Evolutionary conservation across 2,888 invertebrate species (phyloP).

Genomic region (Ptychoptera contaminata): DNA sequence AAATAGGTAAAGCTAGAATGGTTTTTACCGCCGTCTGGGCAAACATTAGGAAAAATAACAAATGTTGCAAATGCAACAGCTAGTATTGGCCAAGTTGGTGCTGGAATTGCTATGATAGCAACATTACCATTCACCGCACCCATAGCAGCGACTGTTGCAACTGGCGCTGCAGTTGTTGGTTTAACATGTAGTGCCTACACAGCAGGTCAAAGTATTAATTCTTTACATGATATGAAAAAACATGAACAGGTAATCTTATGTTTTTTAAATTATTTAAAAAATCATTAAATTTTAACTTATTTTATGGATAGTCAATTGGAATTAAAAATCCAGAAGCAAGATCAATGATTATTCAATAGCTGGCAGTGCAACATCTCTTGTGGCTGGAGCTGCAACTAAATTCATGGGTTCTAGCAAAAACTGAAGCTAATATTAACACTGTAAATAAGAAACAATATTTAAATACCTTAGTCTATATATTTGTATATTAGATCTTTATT

Average conservation of each 20-base stretch:
- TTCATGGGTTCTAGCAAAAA: conserved; percentile 16
- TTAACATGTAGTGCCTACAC: conserved; percentile 14
- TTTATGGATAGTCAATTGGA: no score
- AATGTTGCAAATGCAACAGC: conserved; percentile 10
- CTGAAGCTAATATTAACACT: conserved; percentile 11
- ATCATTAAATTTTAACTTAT: no score
- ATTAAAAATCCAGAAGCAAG: conserved; percentile 18
- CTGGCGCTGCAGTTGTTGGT: conserved; percentile 15
- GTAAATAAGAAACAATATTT: conserved; percentile 7
- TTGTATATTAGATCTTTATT: no score
- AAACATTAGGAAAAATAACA: neutral
- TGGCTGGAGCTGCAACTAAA: conserved; percentile 19
- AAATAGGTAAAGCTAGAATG: conserved; percentile 3
- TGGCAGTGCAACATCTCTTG: conserved; percentile 18
- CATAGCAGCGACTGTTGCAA: no score
- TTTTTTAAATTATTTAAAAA: neutral
- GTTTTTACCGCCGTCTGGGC: neutral
- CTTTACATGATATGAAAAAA: conserved; percentile 17
- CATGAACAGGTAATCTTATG: conserved; percentile 17
- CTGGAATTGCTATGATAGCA: neutral
- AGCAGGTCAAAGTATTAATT: conserved; percentile 16
- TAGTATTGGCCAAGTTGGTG: conserved; percentile 11
- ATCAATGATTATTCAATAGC: conserved; percentile 18
- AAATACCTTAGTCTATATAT: no score
- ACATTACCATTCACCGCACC: neutral